Evolutionary conservation across 2,797 vertebrate species (phyloP), one percentile per base, ranked within the genome.

Genomic region (Bradypus variegatus): DNA sequence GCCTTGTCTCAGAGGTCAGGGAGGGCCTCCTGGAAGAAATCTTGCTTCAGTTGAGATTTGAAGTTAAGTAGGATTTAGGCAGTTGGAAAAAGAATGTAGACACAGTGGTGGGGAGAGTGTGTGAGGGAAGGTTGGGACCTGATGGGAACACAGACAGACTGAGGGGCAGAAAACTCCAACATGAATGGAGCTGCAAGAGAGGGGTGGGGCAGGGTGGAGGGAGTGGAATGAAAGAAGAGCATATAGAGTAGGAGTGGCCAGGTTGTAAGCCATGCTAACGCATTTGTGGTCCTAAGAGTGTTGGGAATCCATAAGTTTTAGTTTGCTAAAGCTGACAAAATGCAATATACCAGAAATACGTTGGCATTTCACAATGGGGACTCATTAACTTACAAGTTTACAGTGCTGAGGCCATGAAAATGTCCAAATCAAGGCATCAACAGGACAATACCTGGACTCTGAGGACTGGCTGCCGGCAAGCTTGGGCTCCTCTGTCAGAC

Each of bases 191-290:
- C 78, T 73, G 72, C 41, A 60, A 29, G 16, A 16, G 41, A 45
- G 5, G 41, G 6, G 1, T 13, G 6, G 62, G 36, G 23, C 41
- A 27, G 77, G 6, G 45, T 4, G 1, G 5, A 11, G 19, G 23
- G 21, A 50, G 2, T 23, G 33, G 65, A 55, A 65, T 6, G 36
- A 38, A 45, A 65, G 53, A n/a, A 55, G 45, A 27, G 16, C 48
- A n/a, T 31, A 13, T 14, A 41, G 64, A 48, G 31, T 2, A 21
- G 29, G 48, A 64, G 53, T 62, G 16, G 53, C 6, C 19, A 36
- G 73, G 27, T 50, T 6, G 21, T 27, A 27, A 86, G n/a, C 25
- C 64, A 75, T 19, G 19, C 29, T 23, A 6, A 23, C 62, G 78
- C 19, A 27, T 55, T 55, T 69, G 45, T 14, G 27, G 31, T 72